Percentiles rank a stretch among this genome's conserved stretches.
Conservation (phyloP, 1,140 invertebrate species). For the Trypoxylus dichotomus region DNA sequence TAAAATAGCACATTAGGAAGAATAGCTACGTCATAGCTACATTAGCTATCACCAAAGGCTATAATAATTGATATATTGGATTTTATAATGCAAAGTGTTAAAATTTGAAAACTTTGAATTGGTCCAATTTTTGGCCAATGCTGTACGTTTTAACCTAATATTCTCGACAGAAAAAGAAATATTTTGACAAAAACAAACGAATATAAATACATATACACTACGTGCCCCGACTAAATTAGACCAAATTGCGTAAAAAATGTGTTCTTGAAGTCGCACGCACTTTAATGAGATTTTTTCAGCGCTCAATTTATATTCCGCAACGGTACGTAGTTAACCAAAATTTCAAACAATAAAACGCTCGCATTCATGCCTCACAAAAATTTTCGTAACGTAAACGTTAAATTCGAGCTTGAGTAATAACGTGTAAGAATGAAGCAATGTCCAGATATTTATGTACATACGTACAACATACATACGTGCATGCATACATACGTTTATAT, state of each 20-base stretch:
- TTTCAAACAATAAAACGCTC: neutral
- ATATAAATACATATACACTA: no score
- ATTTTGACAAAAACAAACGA: neutral
- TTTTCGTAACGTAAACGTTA: neutral
- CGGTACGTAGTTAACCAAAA: neutral
- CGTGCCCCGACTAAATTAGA: neutral
- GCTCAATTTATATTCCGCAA: neutral
- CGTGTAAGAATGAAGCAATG: neutral
- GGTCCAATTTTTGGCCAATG: no score
- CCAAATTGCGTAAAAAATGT: neutral
- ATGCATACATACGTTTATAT: neutral
- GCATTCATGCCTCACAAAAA: neutral
- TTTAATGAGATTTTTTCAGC: neutral
- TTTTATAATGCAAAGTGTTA: no score
- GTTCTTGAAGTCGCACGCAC: neutral
- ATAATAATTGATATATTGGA: no score
- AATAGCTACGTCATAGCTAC: no score
- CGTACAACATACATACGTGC: no score
- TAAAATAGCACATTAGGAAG: no score
- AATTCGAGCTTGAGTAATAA: neutral
- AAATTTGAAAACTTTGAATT: no score
- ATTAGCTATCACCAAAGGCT: no score
- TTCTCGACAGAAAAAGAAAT: neutral
- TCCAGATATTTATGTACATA: neutral
- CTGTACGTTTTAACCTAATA: neutral